Evolutionary conservation across 1,140 invertebrate genomes (phyloP), one percentile per base, ranked within the genome.

Genomic region (Leptopilina boulardi): DNA sequence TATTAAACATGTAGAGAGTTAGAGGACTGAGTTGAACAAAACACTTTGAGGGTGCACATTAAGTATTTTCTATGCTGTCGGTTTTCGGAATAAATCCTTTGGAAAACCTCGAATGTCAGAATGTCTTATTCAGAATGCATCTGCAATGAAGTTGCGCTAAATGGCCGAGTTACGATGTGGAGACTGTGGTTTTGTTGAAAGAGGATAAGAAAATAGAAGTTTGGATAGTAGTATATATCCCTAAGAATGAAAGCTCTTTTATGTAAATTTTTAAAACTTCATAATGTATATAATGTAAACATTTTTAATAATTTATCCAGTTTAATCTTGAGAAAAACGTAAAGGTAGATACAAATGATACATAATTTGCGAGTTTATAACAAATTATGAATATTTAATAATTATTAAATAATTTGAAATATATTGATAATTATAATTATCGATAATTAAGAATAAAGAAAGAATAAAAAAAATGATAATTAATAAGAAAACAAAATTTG

Each of bases 81-180:
- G 66, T 71, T 18, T 66, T 71, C 54, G 42, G 15, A 66, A 34
- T 26, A 76, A 76, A 76, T 71, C 75, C 74, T 19, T 21, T 6
- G 59, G 23, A 70, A 71, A 76, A 76, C 44, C 66, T 71, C 44
- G n/a, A 71, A 34, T 23, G 59, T 59, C 71, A 30, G 54, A 70
- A 51, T 76, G 66, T 71, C 70, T 71, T 59, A 71, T 76, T 71
- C 66, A 71, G 41, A 75, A 75, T 75, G 74, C 42, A 75, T 71
- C 70, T 41, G 74, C 30, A 75, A 75, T 75, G 74, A 19, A 41
- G 66, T 70, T 70, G 59, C 70, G n/a, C n/a, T 66, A 76, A 76
- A 56, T 76, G 70, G 71, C 42, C 44, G 70, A 76, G 59, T 76
- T 71, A 76, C 44, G 44, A 41, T 30, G 26, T 56, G 15, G 42